Evolutionary conservation across 2,113 vertebrate genomes (phyloP), one percentile per base, ranked within the genome.

Genomic region (Climacteris rufus): DNA sequence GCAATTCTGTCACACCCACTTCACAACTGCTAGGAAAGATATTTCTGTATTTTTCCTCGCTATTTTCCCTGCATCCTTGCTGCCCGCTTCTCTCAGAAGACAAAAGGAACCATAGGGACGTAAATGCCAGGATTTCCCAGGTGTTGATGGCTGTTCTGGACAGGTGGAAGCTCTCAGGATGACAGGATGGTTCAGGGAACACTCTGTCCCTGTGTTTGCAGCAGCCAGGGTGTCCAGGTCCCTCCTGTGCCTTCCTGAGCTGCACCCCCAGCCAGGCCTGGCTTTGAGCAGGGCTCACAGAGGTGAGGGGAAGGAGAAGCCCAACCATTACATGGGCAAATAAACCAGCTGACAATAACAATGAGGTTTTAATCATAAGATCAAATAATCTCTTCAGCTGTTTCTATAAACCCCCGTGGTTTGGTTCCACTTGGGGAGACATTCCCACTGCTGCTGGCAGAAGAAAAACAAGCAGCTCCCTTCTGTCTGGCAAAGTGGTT

Each of bases 301-400:
- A 95, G 19, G 31, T 5, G 7, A 15, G 66, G n/a, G 53, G 56
- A 79, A 87, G 57, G 22, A 87, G 70, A 79, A 76, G n/a, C 37
- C 59, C 5, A 2, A 24, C 40, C 42, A 33, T 44, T 40, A 90
- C 63, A 11, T 7, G 35, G 81, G 10, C 57, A 94, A 90, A 87
- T 50, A 84, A 89, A 89, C 8, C 40, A 49, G 57, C 4, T 25
- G 49, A 57, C 31, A 40, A 54, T n/a, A 89, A 84, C 83, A 81
- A 91, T 30, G 76, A 75, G 61, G 61, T 81, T 95, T 90, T 47
- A 70, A 93, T 86, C 61, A 85, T 59, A 91, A 87, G 69, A 74
- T 50, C 65, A 78, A 75, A 81, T 22, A 8, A 87, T 61, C 37
- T 65, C 56, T 74, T 91, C 24, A 27, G 60, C 69, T 53, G 14